phyloP scores from a whole-genome alignment of 2,888 invertebrate species.

The Shargacucullia verbasci region DNA sequence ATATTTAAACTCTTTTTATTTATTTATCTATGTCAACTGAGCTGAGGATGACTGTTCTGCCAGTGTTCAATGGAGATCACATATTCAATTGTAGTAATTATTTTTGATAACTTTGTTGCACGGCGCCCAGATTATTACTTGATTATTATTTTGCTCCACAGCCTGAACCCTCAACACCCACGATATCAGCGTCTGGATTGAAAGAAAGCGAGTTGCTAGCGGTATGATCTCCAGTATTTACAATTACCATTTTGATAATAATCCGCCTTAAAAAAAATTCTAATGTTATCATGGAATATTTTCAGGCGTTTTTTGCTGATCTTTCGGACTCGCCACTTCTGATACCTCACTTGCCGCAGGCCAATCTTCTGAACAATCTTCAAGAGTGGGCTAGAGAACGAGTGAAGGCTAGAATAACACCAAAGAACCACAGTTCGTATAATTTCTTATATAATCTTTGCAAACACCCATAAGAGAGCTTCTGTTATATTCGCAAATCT shows the following conservation, averaged over 20 bases:
- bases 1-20: no score
- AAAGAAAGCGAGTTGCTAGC: conserved; percentile 73
- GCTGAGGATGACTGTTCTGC: no score
- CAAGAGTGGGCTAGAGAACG: conserved; percentile 78
- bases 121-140: no score
- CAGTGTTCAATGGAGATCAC: no score
- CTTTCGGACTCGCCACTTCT: conserved; percentile 74
- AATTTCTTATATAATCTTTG: not conserved
- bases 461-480: no score
- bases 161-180: conserved; percentile 67
- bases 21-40: no score
- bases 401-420: conserved; percentile 71
- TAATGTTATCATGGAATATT: not conserved
- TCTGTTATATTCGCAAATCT: no score
- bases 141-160: conserved; percentile 43
- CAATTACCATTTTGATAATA: no score
- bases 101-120: no score
- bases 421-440: conserved; percentile 68
- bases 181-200: conserved; percentile 70
- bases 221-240: conserved; percentile 56
- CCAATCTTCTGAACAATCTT: conserved; percentile 74
- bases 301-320: conserved; percentile 79
- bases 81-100: no score
- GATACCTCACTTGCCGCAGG: conserved; percentile 81
- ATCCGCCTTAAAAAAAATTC: not conserved